These are phyloP conservation scores for Drosophila subsilvestris DNA, from an alignment of 2,888 invertebrate species.

Conservation along the genomic window DNA sequence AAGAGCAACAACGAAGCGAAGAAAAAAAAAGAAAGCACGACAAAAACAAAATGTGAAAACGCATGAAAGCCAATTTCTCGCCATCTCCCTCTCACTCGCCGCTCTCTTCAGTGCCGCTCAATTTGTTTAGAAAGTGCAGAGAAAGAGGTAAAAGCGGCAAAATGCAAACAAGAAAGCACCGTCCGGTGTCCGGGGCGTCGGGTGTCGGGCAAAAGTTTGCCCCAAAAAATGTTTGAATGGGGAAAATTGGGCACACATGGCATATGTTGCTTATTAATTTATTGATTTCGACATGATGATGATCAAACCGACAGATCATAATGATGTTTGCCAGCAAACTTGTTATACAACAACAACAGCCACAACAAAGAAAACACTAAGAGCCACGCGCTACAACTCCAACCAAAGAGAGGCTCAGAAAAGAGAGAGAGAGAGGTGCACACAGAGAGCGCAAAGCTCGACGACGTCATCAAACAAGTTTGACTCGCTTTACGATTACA, in stretches of 20 bases:
- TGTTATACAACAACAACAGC: constrained; percentile 68
- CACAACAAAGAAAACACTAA: constrained; percentile 48
- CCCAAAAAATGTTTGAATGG: constrained; percentile 57
- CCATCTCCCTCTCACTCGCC: constrained; percentile 50
- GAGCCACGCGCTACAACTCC: constrained; percentile 34
- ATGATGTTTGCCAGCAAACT: constrained; percentile 26
- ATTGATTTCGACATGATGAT: constrained; percentile 63
- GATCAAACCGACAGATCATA: constrained; percentile 38
- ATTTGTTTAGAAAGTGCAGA: constrained; percentile 82
- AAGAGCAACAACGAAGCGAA: constrained; percentile 34
- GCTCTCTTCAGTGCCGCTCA: constrained; percentile 53
- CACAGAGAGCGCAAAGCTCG: constrained; percentile 23
- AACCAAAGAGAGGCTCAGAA: constrained; percentile 24
- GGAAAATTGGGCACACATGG: constrained; percentile 67
- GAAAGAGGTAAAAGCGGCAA: constrained; percentile 81
- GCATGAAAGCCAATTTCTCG: constrained; percentile 74
- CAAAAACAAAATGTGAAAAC: constrained; percentile 80
- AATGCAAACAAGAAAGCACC: constrained; percentile 68
- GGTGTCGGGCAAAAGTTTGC: constrained; percentile 38
- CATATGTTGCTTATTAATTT: constrained; percentile 57
- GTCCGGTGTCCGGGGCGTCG: neutral
- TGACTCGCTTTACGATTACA: constrained; percentile 65
- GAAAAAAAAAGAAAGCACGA: constrained; percentile 75
- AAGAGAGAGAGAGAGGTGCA: constrained; percentile 19
- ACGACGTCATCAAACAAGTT: constrained; percentile 76